Percentiles rank a stretch among this genome's conserved stretches.
Conservation (phyloP, 2,113 vertebrate species). For the Sterrhoptilus dennistouni region DNA sequence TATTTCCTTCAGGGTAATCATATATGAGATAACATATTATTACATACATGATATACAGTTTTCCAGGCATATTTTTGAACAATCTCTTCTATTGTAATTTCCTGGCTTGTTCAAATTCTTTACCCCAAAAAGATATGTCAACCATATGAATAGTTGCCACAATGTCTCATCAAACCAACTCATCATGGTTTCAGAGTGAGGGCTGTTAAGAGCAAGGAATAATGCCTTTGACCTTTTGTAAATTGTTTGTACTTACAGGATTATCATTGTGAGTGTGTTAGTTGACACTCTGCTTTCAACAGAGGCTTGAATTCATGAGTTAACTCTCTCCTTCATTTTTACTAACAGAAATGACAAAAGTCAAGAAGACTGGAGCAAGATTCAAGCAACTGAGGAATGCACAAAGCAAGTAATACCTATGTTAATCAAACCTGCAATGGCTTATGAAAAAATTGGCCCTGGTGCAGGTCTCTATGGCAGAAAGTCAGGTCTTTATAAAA, state of each 20-base stretch:
- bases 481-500: neutral
- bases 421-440: neutral
- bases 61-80: neutral
- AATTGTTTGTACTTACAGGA: neutral
- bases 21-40: neutral
- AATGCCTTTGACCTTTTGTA: neutral
- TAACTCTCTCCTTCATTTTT: neutral
- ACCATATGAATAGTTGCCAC: neutral
- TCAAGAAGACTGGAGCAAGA: neutral
- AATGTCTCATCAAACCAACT: neutral
- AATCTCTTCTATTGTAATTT: neutral
- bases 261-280: neutral
- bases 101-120: neutral
- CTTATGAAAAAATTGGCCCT: neutral
- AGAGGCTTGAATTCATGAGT: neutral
- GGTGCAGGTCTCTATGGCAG: neutral
- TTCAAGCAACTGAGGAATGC: neutral
- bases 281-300: neutral
- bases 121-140: neutral
- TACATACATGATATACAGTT: neutral
- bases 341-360: neutral
- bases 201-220: neutral
- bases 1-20: neutral
- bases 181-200: neutral
- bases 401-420: neutral